Conservation (phyloP, 2,113 vertebrate genomes). For the Bombycilla garrulus region DNA sequence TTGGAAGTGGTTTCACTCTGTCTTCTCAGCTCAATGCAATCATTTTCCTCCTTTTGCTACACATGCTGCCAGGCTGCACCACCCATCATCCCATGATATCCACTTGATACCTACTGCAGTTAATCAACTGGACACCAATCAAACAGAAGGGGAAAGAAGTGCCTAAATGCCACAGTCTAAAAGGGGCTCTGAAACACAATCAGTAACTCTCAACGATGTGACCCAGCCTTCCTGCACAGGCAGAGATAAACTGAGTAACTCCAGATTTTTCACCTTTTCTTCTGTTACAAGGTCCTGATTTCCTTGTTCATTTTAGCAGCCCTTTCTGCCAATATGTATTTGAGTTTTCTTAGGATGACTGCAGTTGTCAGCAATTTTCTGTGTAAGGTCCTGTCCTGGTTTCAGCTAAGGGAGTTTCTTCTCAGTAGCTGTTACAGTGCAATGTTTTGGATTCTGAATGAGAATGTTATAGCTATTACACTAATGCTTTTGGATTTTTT, state of each 20-base stretch:
- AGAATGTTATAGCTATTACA: neutral
- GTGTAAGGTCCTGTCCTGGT: neutral
- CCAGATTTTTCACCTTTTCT: neutral
- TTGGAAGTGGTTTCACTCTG: neutral
- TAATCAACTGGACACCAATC: neutral
- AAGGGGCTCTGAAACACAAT: neutral
- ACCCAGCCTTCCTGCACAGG: neutral
- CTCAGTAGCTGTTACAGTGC: neutral
- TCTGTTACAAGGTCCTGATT: neutral
- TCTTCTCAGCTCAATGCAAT: neutral
- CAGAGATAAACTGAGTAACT: neutral
- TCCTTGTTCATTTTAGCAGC: neutral
- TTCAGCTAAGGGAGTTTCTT: neutral
- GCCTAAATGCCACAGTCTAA: neutral
- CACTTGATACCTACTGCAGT: neutral
- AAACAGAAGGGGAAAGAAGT: neutral
- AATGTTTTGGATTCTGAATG: neutral
- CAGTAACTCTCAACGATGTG: neutral
- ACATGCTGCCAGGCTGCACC: neutral
- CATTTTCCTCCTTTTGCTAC: neutral
- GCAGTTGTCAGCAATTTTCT: neutral
- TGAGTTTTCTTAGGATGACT: neutral
- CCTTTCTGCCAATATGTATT: neutral
- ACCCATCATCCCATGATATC: too few species aligned
- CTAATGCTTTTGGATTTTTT: neutral